Conservation (phyloP, 2,888 invertebrate species). For the Stenodera caucasica region DNA sequence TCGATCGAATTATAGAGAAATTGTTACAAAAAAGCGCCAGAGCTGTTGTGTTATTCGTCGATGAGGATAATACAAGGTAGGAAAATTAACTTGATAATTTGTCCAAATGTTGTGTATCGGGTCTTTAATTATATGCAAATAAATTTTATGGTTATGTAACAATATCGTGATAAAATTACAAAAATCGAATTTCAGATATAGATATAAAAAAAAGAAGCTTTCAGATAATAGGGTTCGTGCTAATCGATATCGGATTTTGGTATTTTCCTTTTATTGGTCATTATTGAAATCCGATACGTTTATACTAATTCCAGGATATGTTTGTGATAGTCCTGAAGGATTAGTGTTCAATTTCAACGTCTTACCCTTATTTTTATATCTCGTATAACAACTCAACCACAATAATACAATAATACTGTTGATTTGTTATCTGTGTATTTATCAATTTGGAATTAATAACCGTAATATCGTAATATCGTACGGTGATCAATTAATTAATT, state of each 20-base stretch:
- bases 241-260: constrained; percentile 19
- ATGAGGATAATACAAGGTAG: constrained; percentile 69
- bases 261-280: constrained; percentile 13
- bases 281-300: constrained; percentile 24
- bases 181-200: too few relatives aligned
- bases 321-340: constrained; percentile 7
- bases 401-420: neutral
- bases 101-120: neutral
- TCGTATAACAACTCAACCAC: neutral
- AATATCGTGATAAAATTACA: too few relatives aligned
- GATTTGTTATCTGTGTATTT: neutral
- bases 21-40: constrained; percentile 63
- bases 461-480: neutral
- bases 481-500: neutral
- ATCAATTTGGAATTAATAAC: neutral
- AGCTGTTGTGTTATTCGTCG: constrained; percentile 71
- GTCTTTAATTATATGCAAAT: too few relatives aligned
- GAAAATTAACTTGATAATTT: constrained; percentile 13
- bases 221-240: constrained; percentile 3
- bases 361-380: constrained; percentile 12
- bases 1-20: constrained; percentile 62
- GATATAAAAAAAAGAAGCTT: neutral
- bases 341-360: constrained; percentile 19
- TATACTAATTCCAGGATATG: constrained; percentile 17
- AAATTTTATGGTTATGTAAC: too few relatives aligned